These are phyloP conservation scores for Coptotermes formosanus DNA, from an alignment of 1,140 invertebrate genomes.

Conservation along the genomic window DNA sequence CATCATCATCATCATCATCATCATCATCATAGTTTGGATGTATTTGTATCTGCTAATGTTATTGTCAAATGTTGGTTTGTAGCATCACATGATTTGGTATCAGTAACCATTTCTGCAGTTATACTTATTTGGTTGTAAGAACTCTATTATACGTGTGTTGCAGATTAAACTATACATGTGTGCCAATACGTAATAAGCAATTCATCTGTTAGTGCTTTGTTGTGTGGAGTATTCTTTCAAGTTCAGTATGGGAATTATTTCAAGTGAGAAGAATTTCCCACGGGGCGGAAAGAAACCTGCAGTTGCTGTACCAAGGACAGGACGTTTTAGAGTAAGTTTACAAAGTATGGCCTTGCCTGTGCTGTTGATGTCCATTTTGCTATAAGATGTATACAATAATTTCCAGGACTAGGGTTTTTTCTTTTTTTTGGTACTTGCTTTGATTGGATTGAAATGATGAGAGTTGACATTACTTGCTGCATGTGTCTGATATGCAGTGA, in stretches of 20 bases:
- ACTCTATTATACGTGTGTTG: too few species aligned
- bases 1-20: too few species aligned
- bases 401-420: background rate
- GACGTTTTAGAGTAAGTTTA: background rate
- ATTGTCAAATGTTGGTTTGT: too few species aligned
- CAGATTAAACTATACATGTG: too few species aligned
- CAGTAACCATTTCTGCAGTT: too few species aligned
- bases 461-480: background rate
- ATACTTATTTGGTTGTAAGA: too few species aligned
- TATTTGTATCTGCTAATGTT: too few species aligned
- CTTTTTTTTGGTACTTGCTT: background rate
- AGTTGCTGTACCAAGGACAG: background rate
- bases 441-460: background rate
- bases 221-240: too few species aligned
- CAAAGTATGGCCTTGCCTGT: background rate
- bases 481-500: background rate
- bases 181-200: too few species aligned
- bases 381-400: background rate
- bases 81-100: too few species aligned
- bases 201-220: too few species aligned
- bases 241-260: slow-evolving; percentile 29
- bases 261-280: background rate
- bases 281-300: background rate
- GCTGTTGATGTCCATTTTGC: background rate
- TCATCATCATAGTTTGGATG: too few species aligned